Base-by-base conservation (phyloP, 2,113 vertebrate genomes). In the Scatophagus argus region DNA sequence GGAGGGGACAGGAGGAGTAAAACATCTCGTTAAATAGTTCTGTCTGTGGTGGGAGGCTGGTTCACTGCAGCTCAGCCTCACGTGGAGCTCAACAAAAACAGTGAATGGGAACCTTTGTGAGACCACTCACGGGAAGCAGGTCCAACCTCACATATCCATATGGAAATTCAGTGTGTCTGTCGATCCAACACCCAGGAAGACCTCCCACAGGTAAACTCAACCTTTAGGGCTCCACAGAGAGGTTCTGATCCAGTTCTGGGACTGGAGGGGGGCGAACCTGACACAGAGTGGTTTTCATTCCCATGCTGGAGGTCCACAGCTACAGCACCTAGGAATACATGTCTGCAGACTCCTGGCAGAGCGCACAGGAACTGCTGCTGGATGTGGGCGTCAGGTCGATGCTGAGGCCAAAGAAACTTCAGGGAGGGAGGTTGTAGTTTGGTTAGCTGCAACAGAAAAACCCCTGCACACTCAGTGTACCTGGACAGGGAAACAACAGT, bases 141-240 rank as follows among this genome's bases (percentile, higher is more conserved):
- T 90, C 68, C 80, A 79, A 87, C 86, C 75, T 83, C 75, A 71
- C 59, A 79, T 75, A 74, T 91, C 74, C 82, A 83, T 78, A 67
- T 87, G 82, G 85, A 89, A 87, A 85, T 82, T 44, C 8, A 65
- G 67, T 77, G 81, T 66, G 11, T 71, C 38, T 13, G 0, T 51
- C 0, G 58, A 66, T 77, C 74, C 72, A 85, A 81, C 83, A 73
- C 72, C 68, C 31, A 72, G 72, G 73, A 86, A 67, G 89, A 92
- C 88, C 90, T 89, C 90, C 87, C 85, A 77, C 72, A 51, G 66
- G 55, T 54, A 43, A 49, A 14, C 44, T 59, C 34, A 16, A 52
- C 55, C 61, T 62, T 63, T 38, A 36, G n/a, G 32, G 67, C 85
- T 78, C 31, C 63, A 39, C 27, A 74, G 39, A 73, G 73, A 63